Percentiles rank a stretch among this genome's conserved stretches.
These are phyloP conservation scores for Excalfactoria chinensis DNA, from an alignment of 2,113 vertebrate species.

Conservation along the genomic window DNA sequence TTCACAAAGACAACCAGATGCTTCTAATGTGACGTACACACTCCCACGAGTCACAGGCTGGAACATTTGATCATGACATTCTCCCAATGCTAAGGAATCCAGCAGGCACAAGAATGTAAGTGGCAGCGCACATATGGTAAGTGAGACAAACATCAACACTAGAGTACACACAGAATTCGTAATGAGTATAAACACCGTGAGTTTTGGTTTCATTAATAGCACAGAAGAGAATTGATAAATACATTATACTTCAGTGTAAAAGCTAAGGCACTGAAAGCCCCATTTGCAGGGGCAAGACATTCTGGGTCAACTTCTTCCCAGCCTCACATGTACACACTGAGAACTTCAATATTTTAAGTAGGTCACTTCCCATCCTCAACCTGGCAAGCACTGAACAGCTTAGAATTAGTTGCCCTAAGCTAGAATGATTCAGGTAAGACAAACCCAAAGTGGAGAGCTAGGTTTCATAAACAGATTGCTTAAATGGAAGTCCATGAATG, in stretches of 20 bases:
- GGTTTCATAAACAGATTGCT: not conserved
- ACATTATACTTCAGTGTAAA: not conserved
- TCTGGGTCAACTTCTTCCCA: not conserved
- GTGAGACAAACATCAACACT: not conserved
- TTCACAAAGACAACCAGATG: not conserved
- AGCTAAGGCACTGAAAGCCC: not conserved
- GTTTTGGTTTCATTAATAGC: not conserved
- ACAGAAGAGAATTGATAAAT: not conserved
- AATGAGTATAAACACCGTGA: not conserved
- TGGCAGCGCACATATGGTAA: not conserved
- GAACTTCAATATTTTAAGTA: not conserved
- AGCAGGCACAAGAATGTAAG: not conserved
- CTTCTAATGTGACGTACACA: not conserved
- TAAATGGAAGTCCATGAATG: not conserved
- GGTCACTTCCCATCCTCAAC: not conserved
- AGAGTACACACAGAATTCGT: not conserved
- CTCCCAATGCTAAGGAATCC: not conserved
- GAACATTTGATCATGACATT: not conserved
- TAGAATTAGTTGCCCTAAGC: not conserved
- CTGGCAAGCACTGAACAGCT: not conserved
- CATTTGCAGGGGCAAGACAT: not conserved
- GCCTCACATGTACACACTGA: rapidly evolving
- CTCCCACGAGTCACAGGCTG: not conserved
- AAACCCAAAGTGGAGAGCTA: not conserved
- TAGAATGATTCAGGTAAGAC: not conserved